phyloP scores from a whole-genome alignment of 2,797 vertebrate genomes.

The Anguilla obscura region DNA sequence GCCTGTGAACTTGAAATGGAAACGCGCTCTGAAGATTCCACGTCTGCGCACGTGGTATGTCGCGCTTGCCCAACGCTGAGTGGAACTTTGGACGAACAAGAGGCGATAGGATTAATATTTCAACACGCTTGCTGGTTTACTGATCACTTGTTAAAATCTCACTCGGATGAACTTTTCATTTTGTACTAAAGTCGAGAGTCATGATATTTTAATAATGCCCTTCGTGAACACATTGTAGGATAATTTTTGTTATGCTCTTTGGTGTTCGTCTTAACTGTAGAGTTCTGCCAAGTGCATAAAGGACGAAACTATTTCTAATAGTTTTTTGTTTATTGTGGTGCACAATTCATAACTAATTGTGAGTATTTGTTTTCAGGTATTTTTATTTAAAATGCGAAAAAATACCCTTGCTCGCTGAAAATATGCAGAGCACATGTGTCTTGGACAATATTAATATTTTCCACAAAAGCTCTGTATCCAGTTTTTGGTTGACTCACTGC shows the following conservation, averaged over 20 bases:
- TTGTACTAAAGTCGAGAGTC: not conserved
- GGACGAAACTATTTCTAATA: not conserved
- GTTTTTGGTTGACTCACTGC: not conserved
- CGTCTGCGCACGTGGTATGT: constrained; percentile 48
- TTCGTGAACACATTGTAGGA: not conserved
- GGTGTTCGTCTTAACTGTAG: not conserved
- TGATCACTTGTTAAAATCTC: constrained; percentile 2
- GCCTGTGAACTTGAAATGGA: constrained; percentile 33
- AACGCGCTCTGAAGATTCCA: constrained; percentile 52
- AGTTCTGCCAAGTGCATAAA: not conserved
- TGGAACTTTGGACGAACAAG: constrained; percentile 11
- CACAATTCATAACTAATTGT: not conserved
- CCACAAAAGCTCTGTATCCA: not conserved
- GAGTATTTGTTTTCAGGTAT: not conserved
- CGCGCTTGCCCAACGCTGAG: constrained; percentile 11
- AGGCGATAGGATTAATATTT: constrained; percentile 20
- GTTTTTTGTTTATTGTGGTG: not conserved
- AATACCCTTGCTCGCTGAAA: not conserved
- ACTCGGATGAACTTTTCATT: not conserved
- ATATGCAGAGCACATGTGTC: not conserved
- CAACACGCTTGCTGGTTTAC: constrained; percentile 13
- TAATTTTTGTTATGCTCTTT: not conserved
- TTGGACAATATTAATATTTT: not conserved
- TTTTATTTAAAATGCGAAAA: not conserved
- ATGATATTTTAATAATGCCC: not conserved